Conservation (phyloP, 1,140 invertebrate genomes). For the Achroia grisella region DNA sequence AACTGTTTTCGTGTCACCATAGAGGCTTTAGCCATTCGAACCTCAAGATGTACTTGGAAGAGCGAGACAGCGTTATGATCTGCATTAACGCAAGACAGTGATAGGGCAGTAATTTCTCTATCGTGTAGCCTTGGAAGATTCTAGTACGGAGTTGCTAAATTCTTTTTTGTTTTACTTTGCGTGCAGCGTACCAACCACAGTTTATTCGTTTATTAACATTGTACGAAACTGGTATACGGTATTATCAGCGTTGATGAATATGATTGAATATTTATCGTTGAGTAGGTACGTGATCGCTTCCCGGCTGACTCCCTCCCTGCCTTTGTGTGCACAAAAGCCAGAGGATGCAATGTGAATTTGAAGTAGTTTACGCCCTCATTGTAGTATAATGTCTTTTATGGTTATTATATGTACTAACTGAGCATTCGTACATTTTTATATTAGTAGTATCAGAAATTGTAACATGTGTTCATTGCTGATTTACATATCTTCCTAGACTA, state of each 20-base stretch:
- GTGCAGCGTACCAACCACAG: conserved; percentile 9
- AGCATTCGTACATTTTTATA: no score
- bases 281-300: no score
- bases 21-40: conserved; percentile 16
- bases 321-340: conserved; percentile 41
- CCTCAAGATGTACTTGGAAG: neutral
- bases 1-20: conserved; percentile 44
- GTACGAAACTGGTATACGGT: no score
- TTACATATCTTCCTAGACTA: no score
- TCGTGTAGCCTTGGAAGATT: conserved; percentile 1
- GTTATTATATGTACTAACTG: no score
- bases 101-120: conserved; percentile 11
- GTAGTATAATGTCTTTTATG: no score
- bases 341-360: neutral
- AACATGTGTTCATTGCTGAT: no score
- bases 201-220: no score
- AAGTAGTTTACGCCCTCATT: neutral
- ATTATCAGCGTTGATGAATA: no score
- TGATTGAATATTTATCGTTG: no score
- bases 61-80: neutral
- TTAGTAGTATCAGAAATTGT: no score
- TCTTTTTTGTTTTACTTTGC: no score
- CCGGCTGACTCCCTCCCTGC: conserved; percentile 6
- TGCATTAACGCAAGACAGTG: neutral
- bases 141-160: neutral